Base-by-base conservation (phyloP, 1,140 invertebrate species). In the Habropoda laboriosa region DNA sequence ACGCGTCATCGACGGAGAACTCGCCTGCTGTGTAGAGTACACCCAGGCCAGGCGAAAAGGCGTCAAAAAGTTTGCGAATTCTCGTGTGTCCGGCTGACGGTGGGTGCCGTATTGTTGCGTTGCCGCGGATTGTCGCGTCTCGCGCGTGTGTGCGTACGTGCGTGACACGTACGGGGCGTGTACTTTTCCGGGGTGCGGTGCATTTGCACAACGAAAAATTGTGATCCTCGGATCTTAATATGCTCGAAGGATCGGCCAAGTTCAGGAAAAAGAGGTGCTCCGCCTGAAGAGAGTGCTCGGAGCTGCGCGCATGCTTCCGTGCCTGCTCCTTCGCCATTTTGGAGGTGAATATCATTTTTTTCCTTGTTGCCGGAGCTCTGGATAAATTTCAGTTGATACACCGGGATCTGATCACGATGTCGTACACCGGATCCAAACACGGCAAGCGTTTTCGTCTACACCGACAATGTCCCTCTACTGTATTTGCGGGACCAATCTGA, bases 261-360 rank as follows among this genome's bases (percentile, higher is more conserved):
- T 83, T 84, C 80, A 64, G 84, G 75, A 84, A 80, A 82, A 84
- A 81, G 85, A 81, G 68, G 76, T 66, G 81, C 79, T 81, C 68
- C 83, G 82, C 75, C 78, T 85, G 70, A 86, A 81, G 79, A 87
- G 79, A 87, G 80, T 80, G 74, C 67, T 66, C 70, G 71, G 73
- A 79, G 80, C 77, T 86, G 85, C 89, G 91, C 90, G 90, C 90
- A 90, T 90, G 90, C 86, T 83, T 90, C 87, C 80, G 75, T 87
- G 79, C 81, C 83, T 83, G 85, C 86, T 88, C 87, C 81, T 89
- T 91, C 91, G 91, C 91, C 91, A 92, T 92, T 92, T 92, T 92
- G 89, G 90, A 91, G 91, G 91, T 92, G 90, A 92, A 90, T 90
- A 91, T 87, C 82, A 85, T 89, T 88, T 87, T 83, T 87, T 80